Evolutionary conservation across 2,888 invertebrate genomes (phyloP).

Genomic region (Allolobophora icterica): DNA sequence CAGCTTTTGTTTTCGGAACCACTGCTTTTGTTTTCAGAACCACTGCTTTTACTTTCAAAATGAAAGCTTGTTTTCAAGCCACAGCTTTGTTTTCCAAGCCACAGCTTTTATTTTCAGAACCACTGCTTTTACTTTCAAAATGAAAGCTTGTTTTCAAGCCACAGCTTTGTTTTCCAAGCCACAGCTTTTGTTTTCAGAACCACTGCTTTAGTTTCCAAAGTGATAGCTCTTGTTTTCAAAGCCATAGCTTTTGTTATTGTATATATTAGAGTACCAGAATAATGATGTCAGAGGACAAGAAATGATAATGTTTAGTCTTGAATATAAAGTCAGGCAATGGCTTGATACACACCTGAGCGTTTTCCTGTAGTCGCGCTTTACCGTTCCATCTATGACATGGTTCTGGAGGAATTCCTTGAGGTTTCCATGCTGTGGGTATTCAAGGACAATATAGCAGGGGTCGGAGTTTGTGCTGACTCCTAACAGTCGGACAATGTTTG

Average conservation of each 20-base stretch:
- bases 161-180: neutral
- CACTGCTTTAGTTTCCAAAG: no score
- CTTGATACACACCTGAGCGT: neutral
- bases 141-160: no score
- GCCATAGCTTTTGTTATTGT: neutral
- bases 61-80: no score
- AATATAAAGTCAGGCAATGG: neutral
- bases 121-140: no score
- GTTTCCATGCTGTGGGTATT: constrained; percentile 86
- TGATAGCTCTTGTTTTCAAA: no score
- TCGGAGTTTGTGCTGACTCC: constrained; percentile 82
- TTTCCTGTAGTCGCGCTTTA: neutral
- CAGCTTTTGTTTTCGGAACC: no score
- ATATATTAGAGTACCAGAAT: neutral
- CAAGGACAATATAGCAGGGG: constrained; percentile 85
- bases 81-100: no score
- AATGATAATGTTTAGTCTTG: neutral
- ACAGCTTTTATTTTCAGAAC: no score
- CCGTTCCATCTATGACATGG: neutral
- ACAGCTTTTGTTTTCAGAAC: neutral
- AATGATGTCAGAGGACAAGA: neutral
- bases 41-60: no score
- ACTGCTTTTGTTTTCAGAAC: no score
- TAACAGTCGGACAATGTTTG: constrained; percentile 79
- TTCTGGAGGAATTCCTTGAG: constrained; percentile 77